phyloP scores from a whole-genome alignment of 2,113 vertebrate genomes.

The Corythaixoides concolor region DNA sequence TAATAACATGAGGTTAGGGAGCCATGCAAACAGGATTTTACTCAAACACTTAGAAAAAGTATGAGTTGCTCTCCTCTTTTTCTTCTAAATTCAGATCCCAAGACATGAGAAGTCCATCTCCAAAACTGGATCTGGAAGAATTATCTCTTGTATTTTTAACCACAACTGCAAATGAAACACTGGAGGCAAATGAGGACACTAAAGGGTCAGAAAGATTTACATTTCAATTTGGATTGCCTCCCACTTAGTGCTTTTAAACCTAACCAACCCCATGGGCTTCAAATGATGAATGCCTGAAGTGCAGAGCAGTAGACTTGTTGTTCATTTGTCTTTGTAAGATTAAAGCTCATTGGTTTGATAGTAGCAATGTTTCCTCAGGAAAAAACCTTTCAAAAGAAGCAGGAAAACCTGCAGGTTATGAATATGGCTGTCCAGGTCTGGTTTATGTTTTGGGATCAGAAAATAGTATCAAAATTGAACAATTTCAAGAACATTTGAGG shows the following conservation, averaged over 20 bases:
- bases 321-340: not conserved
- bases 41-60: not conserved
- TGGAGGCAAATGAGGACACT: not conserved
- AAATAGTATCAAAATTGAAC: not conserved
- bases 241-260: not conserved
- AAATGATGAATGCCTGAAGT: not conserved
- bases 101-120: not conserved
- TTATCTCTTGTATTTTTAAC: not conserved
- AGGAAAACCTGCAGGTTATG: not conserved
- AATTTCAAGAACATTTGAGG: not conserved
- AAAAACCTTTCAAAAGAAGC: not conserved
- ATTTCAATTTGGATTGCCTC: not conserved
- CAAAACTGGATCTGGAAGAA: not conserved
- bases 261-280: not conserved
- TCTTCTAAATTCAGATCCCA: not conserved
- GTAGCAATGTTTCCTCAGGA: not conserved
- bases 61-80: not conserved
- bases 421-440: not conserved
- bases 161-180: not conserved
- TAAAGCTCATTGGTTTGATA: not conserved
- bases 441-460: not conserved
- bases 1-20: not conserved
- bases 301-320: not conserved
- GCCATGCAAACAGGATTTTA: not conserved
- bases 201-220: not conserved